These are phyloP conservation scores for Anoplolepis gracilipes DNA, from an alignment of 1,140 invertebrate species.

Conservation along the genomic window DNA sequence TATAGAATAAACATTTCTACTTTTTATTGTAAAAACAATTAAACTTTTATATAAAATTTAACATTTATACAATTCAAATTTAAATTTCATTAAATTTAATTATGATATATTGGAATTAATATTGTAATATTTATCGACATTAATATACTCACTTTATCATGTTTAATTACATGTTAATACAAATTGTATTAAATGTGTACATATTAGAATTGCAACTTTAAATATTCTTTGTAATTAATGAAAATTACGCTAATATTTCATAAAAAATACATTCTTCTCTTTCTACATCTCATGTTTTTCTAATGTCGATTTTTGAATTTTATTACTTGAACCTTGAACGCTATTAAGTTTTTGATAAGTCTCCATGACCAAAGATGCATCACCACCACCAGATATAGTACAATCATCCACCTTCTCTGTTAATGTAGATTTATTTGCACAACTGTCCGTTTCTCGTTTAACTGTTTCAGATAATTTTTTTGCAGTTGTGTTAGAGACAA, in stretches of 20 bases:
- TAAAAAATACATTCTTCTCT: neutral
- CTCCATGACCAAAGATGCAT: conserved; percentile 34
- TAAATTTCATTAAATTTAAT: conserved; percentile 20
- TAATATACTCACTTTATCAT: neutral
- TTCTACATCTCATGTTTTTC: conserved; percentile 3
- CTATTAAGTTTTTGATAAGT: conserved; percentile 29
- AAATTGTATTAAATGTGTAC: no score
- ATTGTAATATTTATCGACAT: neutral
- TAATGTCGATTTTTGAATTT: conserved; percentile 19
- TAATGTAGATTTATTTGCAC: neutral
- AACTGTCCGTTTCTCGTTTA: neutral
- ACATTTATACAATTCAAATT: conserved; percentile 37
- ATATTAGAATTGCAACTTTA: conserved; percentile 12
- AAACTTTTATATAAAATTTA: neutral
- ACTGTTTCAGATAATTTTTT: neutral
- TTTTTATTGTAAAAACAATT: neutral
- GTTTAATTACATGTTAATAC: neutral
- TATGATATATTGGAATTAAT: neutral
- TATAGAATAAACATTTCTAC: neutral
- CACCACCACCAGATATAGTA: conserved; percentile 39
- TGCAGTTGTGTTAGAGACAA: neutral
- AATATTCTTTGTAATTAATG: conserved; percentile 3
- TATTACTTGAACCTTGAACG: neutral
- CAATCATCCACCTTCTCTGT: conserved; percentile 1
- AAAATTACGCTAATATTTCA: neutral